Conservation (phyloP, 2,797 vertebrate genomes). For the Otolemur crassicaudatus region DNA sequence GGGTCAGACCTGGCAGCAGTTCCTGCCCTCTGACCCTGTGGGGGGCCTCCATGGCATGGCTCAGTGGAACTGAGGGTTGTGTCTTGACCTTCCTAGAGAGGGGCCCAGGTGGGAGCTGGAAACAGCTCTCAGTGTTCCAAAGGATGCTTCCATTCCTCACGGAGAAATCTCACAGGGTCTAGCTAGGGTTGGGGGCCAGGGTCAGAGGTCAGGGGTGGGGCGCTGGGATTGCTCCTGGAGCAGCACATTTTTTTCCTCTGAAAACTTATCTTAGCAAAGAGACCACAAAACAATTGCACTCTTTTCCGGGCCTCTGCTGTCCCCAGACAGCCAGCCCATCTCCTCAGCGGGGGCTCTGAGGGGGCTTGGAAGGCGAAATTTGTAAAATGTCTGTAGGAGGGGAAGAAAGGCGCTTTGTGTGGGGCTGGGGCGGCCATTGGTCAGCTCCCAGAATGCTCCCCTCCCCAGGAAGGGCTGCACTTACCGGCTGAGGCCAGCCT, state of each 20-base stretch:
- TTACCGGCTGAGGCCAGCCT: slow-evolving; percentile 71
- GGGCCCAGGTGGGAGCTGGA: neutral
- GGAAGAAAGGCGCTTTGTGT: slow-evolving; percentile 98
- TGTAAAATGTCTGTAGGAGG: slow-evolving; percentile 94
- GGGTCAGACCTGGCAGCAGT: neutral
- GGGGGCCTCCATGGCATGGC: neutral
- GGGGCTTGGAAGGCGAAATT: slow-evolving; percentile 88
- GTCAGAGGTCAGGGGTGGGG: neutral
- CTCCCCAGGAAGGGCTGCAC: slow-evolving; percentile 90
- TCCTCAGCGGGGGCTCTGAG: slow-evolving; percentile 84
- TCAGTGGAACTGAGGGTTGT: neutral
- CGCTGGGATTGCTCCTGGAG: slow-evolving; percentile 37
- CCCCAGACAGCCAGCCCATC: slow-evolving; percentile 85
- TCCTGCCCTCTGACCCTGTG: neutral
- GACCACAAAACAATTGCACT: slow-evolving; percentile 79
- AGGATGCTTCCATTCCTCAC: neutral
- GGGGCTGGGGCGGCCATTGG: slow-evolving; percentile 90
- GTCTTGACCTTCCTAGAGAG: neutral
- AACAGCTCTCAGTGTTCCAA: neutral
- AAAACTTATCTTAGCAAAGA: slow-evolving; percentile 53
- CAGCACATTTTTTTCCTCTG: slow-evolving; percentile 83
- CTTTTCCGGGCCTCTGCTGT: slow-evolving; percentile 80
- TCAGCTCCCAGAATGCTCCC: slow-evolving; percentile 92
- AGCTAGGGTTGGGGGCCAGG: neutral
- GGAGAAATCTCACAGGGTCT: slow-evolving; percentile 4